Base-by-base conservation (phyloP, 2,797 vertebrate genomes). In the Chelmon rostratus region DNA sequence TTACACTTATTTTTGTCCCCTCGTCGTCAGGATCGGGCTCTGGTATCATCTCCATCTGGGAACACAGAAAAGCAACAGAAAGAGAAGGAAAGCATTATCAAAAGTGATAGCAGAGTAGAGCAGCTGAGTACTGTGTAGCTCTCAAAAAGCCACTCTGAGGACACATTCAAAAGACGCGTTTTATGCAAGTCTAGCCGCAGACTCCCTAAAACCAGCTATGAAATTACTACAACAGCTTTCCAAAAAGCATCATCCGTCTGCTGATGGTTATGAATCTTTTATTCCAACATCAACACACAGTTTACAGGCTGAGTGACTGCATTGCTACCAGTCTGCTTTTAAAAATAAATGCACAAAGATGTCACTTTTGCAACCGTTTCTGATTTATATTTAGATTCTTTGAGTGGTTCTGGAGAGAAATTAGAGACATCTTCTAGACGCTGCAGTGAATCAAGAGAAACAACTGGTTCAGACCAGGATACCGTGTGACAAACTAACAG, bases 1-100 rank as follows among this genome's bases (percentile, higher is more conserved):
- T 97, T 96, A 98, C 97, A 82, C 97, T 99, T 94, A 99, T 98
- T 94, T 99, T 99, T n/a, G 97, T 97, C 78, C 97, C 97, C 46
- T 98, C 97, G 13, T 93, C 96, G 82, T 98, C 96, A 31, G 96
- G 96, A 89, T 98, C 97, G 52, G 95, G 89, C 85, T 97, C 97
- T 42, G 96, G 95, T 83, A 96, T 84, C 84, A 97, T 92, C 90
- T 97, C 97, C 94, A 97, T 96, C 97, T 98, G 93, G 44, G 44
- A 83, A 91, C 25, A 78, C 42, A 87, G 15, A 81, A 37, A 42
- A 90, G 42, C 13, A 61, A 79, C 57, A 68, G 77, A 82, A 23
- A 49, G 71, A 76, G 18, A 75, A n/a, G 28, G 77, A 73, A 18
- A 73, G 9, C 23, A 53, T 92, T 71, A 91, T 75, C 10, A n/a